Percentiles rank a stretch among this genome's conserved stretches.
Evolutionary conservation across 2,113 vertebrate genomes (phyloP).

Genomic region (Serilophus lunatus): DNA sequence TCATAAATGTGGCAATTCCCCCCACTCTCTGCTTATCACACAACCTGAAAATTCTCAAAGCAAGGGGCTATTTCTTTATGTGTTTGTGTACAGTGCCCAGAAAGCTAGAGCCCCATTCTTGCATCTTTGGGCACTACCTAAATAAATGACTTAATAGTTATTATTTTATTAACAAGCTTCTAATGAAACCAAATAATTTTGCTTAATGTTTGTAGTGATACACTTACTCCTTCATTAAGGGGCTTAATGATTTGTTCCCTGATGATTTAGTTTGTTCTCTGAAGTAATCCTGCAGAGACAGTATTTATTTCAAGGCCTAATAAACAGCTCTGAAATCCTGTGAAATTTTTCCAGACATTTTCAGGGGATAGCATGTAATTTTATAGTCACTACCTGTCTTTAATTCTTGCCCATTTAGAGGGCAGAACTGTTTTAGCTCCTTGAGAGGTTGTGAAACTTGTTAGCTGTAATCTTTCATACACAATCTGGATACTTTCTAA

Average conservation of each 20-base stretch:
- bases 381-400: background rate
- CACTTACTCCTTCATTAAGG: background rate
- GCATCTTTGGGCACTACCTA: background rate
- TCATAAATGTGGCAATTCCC: background rate
- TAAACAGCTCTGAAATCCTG: background rate
- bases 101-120: background rate
- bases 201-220: background rate
- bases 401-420: background rate
- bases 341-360: background rate
- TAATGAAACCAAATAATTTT: background rate
- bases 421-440: background rate
- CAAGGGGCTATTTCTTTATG: background rate
- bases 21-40: background rate
- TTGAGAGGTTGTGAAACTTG: background rate
- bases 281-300: background rate
- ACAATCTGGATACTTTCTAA: background rate
- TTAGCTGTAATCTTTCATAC: background rate
- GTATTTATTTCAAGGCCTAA: background rate
- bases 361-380: background rate
- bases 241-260: slow-evolving; percentile 10
- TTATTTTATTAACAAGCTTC: background rate
- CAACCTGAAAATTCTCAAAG: background rate
- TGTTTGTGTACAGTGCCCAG: background rate
- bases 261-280: background rate
- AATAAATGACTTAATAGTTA: background rate